phyloP scores from a whole-genome alignment of 2,888 invertebrate species.

The Agrilus cyanescens region DNA sequence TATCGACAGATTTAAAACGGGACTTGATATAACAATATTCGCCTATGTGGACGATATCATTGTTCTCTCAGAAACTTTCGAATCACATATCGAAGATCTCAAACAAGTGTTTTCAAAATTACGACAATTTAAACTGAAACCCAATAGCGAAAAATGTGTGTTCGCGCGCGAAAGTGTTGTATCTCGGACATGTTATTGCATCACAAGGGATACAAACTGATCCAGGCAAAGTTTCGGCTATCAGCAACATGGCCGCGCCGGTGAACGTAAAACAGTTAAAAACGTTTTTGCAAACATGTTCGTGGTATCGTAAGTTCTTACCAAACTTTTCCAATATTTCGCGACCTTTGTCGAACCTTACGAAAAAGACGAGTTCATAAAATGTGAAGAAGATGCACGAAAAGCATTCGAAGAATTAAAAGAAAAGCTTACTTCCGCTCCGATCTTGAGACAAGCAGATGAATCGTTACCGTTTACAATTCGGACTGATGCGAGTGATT shows the following conservation, averaged over 20 bases:
- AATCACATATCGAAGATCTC: slow-evolving; percentile 17
- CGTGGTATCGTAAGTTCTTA: slow-evolving; percentile 15
- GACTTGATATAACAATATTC: too few species aligned
- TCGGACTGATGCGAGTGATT: too few species aligned
- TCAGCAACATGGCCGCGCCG: too few species aligned
- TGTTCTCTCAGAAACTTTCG: slow-evolving; percentile 14
- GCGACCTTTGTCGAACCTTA: too few species aligned
- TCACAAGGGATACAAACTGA: too few species aligned
- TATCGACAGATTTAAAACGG: too few species aligned
- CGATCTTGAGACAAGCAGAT: too few species aligned
- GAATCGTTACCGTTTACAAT: too few species aligned
- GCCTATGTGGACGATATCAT: slow-evolving; percentile 21
- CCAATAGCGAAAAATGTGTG: slow-evolving; percentile 16
- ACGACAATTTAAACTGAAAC: slow-evolving; percentile 11
- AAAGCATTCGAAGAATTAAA: slow-evolving; percentile 5
- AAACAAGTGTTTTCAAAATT: slow-evolving; percentile 12
- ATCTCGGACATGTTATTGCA: too few species aligned
- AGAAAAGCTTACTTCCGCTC: slow-evolving; percentile 1
- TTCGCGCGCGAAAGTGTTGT: too few species aligned
- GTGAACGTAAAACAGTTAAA: slow-evolving; percentile 6
- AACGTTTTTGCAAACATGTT: slow-evolving; percentile 11
- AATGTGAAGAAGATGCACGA: slow-evolving; percentile 5
- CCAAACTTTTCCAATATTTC: too few species aligned
- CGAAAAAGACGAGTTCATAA: slow-evolving; percentile 12
- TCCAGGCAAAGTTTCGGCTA: too few species aligned